Percentiles rank a stretch among this genome's conserved stretches.
Conservation (phyloP, 92 coral and sea anemone genomes). For the Zoanthus solanderi region DNA sequence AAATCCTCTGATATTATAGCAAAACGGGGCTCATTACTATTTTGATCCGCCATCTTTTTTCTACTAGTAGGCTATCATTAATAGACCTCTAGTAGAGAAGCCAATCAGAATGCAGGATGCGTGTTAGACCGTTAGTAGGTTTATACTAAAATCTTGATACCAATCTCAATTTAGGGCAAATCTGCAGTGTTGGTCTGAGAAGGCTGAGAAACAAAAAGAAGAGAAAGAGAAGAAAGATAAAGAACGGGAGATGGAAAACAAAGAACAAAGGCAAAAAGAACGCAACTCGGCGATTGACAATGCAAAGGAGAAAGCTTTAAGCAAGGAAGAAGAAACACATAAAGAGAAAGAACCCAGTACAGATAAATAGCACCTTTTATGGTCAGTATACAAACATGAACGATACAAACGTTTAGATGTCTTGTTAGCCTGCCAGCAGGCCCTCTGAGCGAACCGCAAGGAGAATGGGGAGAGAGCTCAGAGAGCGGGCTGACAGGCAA, state of each 20-base stretch:
- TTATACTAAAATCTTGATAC: background rate
- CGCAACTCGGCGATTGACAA: background rate
- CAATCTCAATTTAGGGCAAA: constrained; percentile 62
- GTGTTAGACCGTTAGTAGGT: too few species aligned
- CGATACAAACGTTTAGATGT: too few species aligned
- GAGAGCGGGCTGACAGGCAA: too few species aligned
- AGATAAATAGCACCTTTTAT: constrained; percentile 7
- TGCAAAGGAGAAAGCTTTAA: constrained; percentile 18
- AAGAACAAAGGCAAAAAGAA: constrained; percentile 7
- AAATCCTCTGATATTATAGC: too few species aligned
- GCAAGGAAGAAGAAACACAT: background rate
- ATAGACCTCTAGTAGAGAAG: too few species aligned
- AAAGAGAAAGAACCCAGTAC: background rate
- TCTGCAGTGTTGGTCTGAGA: constrained; percentile 81
- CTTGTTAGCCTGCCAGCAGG: too few species aligned
- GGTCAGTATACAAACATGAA: background rate
- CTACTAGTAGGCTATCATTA: too few species aligned
- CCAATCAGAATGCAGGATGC: too few species aligned
- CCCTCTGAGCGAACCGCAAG: too few species aligned
- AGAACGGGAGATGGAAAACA: constrained; percentile 47
- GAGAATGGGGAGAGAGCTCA: too few species aligned
- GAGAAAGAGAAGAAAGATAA: constrained; percentile 40
- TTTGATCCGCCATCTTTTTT: too few species aligned
- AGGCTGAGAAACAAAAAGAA: constrained; percentile 75
- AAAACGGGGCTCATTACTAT: too few species aligned